phyloP scores from a whole-genome alignment of 2,797 vertebrate genomes.

The Halcyon smyrnensis region DNA sequence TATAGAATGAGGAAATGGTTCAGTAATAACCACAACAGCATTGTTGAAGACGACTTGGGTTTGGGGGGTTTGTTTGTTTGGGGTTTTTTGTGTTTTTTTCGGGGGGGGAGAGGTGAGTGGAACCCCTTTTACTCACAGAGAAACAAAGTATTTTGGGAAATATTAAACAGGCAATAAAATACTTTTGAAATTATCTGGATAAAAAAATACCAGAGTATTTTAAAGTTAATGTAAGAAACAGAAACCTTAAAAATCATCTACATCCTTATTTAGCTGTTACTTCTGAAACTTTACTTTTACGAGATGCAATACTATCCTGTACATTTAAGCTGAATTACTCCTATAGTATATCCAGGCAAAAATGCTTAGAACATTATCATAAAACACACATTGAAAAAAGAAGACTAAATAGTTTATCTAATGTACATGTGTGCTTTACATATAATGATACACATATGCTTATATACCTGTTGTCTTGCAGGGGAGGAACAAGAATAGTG shows the following conservation, averaged over 20 bases:
- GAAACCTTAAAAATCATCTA: neutral
- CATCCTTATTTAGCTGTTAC: neutral
- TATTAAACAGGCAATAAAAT: neutral
- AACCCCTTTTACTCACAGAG: neutral
- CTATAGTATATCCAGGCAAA: neutral
- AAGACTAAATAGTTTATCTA: neutral
- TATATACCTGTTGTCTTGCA: neutral
- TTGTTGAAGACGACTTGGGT: neutral
- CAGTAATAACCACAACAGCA: neutral
- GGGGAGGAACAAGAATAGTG: neutral
- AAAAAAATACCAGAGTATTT: neutral
- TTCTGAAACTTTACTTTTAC: neutral
- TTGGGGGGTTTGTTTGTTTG: too few relatives aligned
- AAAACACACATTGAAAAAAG: neutral
- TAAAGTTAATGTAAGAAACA: neutral
- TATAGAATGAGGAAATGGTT: neutral
- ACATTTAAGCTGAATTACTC: neutral
- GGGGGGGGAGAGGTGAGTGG: fast-evolving
- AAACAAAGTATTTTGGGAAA: neutral
- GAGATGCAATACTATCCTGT: neutral
- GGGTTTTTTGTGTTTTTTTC: neutral
- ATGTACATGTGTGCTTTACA: neutral
- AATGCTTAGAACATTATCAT: neutral
- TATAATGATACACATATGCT: neutral
- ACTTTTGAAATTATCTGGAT: neutral